Evolutionary conservation across 37 sponge, comb jelly and placozoan species (phyloP), one percentile per base, ranked within the genome.

Genomic region (Haliclona indistincta): DNA sequence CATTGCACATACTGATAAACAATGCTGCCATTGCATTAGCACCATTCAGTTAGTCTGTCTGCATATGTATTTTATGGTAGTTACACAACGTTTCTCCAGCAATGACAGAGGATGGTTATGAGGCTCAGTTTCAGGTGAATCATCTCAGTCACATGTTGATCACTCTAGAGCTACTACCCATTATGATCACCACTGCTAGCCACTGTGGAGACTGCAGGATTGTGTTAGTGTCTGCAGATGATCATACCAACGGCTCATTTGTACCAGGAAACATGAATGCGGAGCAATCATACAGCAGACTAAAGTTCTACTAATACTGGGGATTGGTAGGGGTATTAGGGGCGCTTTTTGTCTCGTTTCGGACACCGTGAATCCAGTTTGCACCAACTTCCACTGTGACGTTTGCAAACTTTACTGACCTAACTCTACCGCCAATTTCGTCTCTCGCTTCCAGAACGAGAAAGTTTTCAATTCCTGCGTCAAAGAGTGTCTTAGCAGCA

Each of bases 1-100:
- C 82, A 19, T 64, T 87, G 33, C 88, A 87, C 56, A 45, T 87
- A 54, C 71, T 87, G n/a, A 71, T 87, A 34, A 76, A 71, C 51
- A 87, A 87, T 79, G 88, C 88, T 71, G 88, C 77, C 40, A 61
- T 87, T 34, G 87, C 81, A 1, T 56, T 44, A 17, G 43, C 67
- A 43, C 71, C 60, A 6, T 58, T 58, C 13, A 25, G 60, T 58
- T 20, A 58, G 60, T 47, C 51, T 15, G 15, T 47, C 15, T 47
- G 15, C 15, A 10, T 47, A 47, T 47, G 13, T 15, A 47, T 47
- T 15, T 47, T 47, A 47, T 47, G 15, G 10, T 47, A 47, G 15
- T 47, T 47, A 47, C 15, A 10, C 15, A 10, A 17, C 64, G 8
- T 10, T 62, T 64, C 32, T 37, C 23, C 51, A 76, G 79, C 38